A percentile compares a stretch with the other conserved stretches of the same genome.
Conservation (phyloP, 2,888 invertebrate species). For the Gerris lacustris region DNA sequence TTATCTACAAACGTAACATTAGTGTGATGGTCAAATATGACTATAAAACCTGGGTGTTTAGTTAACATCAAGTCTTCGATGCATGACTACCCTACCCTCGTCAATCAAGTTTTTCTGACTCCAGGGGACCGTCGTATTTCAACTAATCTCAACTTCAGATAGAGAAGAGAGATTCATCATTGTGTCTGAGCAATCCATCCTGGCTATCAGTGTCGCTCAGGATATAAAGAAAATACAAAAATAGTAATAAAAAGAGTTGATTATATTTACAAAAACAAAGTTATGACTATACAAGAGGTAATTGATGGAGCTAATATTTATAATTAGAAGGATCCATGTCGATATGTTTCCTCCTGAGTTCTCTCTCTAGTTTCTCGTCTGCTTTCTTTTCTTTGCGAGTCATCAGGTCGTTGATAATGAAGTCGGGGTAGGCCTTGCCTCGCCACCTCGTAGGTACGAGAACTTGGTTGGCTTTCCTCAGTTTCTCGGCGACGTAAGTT, state of each 20-base stretch:
- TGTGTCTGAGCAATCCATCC: no score
- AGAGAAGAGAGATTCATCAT: no score
- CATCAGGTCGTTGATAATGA: slow-evolving; percentile 53
- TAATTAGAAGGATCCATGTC: slow-evolving; percentile 25
- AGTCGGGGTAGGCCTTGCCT: slow-evolving; percentile 53
- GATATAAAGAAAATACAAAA: not conserved
- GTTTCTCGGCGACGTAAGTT: slow-evolving; percentile 52
- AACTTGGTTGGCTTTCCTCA: slow-evolving; percentile 48
- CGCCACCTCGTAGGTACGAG: slow-evolving; percentile 46
- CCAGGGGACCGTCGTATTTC: no score
- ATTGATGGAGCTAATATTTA: slow-evolving; percentile 16
- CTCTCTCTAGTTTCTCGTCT: slow-evolving; percentile 22
- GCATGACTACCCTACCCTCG: no score
- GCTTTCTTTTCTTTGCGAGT: slow-evolving; percentile 44
- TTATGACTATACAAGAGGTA: not conserved
- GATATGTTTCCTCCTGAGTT: slow-evolving; percentile 26
- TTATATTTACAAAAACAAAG: not conserved
- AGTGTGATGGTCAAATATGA: no score
- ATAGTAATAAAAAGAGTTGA: not conserved
- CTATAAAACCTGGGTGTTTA: no score
- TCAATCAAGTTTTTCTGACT: no score
- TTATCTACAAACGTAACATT: no score
- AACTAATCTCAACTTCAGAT: no score
- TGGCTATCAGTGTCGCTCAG: no score
- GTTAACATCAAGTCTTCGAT: no score